Conservation (phyloP, 2,113 vertebrate genomes). For the Ovibos moschatus region DNA sequence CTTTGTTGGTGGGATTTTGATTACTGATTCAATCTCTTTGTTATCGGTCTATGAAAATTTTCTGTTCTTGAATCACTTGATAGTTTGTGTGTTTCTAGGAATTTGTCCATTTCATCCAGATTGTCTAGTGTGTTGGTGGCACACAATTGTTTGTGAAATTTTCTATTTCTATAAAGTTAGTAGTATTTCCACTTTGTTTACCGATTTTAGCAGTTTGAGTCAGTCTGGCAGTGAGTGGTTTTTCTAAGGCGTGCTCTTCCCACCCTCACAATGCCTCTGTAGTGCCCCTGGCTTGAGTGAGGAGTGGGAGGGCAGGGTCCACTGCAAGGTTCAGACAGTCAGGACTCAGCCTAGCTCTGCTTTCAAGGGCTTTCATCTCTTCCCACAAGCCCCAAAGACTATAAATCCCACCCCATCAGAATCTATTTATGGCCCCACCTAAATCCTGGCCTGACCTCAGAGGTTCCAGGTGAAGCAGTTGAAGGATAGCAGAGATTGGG, state of each 20-base stretch:
- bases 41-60: neutral
- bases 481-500: neutral
- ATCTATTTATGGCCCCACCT: neutral
- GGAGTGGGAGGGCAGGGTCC: neutral
- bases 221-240: neutral
- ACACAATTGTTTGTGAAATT: neutral
- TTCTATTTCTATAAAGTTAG: neutral
- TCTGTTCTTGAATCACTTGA: neutral
- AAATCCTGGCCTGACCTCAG: neutral
- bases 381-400: neutral
- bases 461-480: neutral
- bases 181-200: neutral
- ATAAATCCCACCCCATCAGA: neutral
- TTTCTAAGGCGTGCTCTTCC: neutral
- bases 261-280: neutral
- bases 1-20: neutral
- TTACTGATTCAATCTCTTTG: neutral
- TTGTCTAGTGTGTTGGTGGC: neutral
- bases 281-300: neutral
- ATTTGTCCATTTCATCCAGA: neutral
- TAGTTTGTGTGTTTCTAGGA: neutral
- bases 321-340: neutral
- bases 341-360: neutral
- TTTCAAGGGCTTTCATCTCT: neutral
- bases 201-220: neutral